Percentiles rank a stretch among this genome's conserved stretches.
phyloP scores from a whole-genome alignment of 2,888 invertebrate species.

The Caenorhabditis auriculariae region DNA sequence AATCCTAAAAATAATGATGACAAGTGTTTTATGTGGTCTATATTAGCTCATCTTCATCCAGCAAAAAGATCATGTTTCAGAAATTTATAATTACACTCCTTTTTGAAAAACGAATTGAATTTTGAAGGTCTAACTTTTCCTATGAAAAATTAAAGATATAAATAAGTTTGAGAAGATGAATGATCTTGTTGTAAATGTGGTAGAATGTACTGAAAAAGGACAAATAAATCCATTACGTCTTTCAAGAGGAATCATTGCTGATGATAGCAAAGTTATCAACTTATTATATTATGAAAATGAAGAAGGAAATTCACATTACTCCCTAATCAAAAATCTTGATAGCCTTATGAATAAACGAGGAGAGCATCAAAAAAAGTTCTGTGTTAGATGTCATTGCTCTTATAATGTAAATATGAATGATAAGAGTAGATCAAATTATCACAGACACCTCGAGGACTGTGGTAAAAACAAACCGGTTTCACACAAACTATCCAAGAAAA shows the following conservation, averaged over 20 bases:
- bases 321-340: conserved; percentile 30
- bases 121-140: conserved; percentile 25
- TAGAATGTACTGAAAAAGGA: conserved; percentile 1
- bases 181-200: conserved; percentile 25
- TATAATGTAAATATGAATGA: too few relatives aligned
- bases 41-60: too few relatives aligned
- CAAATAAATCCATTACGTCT: too few relatives aligned
- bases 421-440: too few relatives aligned
- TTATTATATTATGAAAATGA: conserved; percentile 18
- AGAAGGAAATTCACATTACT: too few relatives aligned
- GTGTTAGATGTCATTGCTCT: conserved; percentile 19
- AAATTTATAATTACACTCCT: conserved; percentile 18
- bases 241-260: conserved; percentile 2
- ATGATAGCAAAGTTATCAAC: conserved; percentile 16
- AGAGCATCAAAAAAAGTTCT: too few relatives aligned
- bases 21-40: too few relatives aligned
- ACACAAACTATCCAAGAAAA: conserved; percentile 8
- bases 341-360: conserved; percentile 13
- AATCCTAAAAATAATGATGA: too few relatives aligned
- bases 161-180: conserved; percentile 32
- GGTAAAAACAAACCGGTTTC: conserved; percentile 24
- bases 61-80: conserved; percentile 12
- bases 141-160: too few relatives aligned
- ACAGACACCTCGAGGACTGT: too few relatives aligned
- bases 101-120: conserved; percentile 27